Conservation (phyloP, 2,797 vertebrate genomes). For the Sebastes iracundus region DNA sequence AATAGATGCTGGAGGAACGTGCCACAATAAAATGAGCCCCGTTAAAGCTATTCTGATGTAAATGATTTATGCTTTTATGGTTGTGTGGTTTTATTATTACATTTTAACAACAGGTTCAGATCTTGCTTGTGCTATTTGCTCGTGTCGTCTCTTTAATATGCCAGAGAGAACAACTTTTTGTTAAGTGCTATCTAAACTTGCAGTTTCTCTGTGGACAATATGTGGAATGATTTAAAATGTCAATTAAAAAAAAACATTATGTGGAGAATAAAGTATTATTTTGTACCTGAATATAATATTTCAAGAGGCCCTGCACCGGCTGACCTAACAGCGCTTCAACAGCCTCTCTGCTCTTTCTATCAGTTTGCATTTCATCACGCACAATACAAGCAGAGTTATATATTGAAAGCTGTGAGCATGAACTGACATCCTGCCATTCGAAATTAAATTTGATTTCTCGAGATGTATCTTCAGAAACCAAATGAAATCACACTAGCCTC, state of each 20-base stretch:
- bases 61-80: slow-evolving; percentile 26
- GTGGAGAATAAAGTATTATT: not conserved
- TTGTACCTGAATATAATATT: slow-evolving; percentile 14
- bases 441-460: slow-evolving; percentile 54
- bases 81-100: not conserved
- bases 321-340: slow-evolving; percentile 20
- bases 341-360: slow-evolving; percentile 39
- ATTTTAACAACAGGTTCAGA: slow-evolving; percentile 23
- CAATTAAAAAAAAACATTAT: not conserved
- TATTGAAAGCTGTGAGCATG: slow-evolving; percentile 48
- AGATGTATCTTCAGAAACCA: slow-evolving; percentile 41
- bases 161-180: not conserved
- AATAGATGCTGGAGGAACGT: slow-evolving; percentile 31
- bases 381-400: slow-evolving; percentile 2
- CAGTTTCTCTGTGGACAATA: not conserved
- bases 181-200: not conserved
- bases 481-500: slow-evolving; percentile 36
- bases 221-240: not conserved
- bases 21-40: slow-evolving; percentile 33
- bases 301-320: slow-evolving; percentile 1
- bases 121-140: not conserved
- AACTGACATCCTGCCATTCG: slow-evolving; percentile 61
- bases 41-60: slow-evolving; percentile 39
- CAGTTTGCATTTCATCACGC: slow-evolving; percentile 71
- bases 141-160: not conserved